Evolutionary conservation across 2,888 invertebrate species (phyloP).

Genomic region (Dynastes hyllus): DNA sequence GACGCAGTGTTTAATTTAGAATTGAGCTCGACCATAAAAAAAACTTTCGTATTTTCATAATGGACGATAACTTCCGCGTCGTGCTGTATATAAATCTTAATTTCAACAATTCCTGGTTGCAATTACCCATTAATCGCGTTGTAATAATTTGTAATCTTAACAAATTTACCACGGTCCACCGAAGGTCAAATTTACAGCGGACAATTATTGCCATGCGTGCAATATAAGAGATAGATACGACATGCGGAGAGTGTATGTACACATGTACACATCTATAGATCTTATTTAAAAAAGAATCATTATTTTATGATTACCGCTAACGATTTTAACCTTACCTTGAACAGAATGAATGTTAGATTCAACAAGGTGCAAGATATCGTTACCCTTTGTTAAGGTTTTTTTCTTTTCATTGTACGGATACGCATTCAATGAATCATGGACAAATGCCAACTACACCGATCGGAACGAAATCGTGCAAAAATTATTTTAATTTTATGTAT

Average conservation of each 20-base stretch:
- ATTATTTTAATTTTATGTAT: no score
- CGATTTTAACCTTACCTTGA: conserved; percentile 17
- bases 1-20: no score
- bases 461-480: no score
- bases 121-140: neutral
- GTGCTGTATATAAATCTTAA: neutral
- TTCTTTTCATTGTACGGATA: no score
- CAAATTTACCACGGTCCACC: conserved; percentile 14
- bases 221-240: neutral
- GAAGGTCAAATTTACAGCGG: neutral
- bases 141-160: conserved; percentile 2
- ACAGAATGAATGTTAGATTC: neutral
- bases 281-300: neutral
- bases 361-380: no score
- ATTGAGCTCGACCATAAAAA: no score
- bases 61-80: neutral
- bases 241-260: neutral
- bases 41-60: neutral
- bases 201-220: neutral
- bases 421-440: no score
- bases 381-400: no score
- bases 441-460: no score
- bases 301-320: conserved; percentile 14
- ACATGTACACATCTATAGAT: neutral
- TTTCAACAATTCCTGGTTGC: neutral